Evolutionary conservation across 2,113 vertebrate species (phyloP).

Genomic region (Gavia stellata): DNA sequence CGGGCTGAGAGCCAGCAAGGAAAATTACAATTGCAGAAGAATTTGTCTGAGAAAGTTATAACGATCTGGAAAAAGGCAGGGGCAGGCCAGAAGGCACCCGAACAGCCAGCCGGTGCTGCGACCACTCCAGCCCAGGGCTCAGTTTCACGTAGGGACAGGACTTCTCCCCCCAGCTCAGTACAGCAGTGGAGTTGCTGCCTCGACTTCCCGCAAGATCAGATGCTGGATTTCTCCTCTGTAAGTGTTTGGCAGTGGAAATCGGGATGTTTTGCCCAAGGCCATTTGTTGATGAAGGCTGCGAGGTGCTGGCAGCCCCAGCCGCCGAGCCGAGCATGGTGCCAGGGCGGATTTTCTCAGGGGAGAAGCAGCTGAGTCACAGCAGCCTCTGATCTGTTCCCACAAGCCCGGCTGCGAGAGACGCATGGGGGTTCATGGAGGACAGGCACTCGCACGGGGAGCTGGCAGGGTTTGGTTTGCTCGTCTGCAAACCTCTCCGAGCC

Average conservation of each 20-base stretch:
- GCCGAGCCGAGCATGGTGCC: not conserved
- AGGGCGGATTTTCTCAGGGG: slow-evolving; percentile 35
- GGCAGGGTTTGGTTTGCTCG: not conserved
- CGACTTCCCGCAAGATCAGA: not conserved
- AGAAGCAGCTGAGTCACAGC: slow-evolving; percentile 52
- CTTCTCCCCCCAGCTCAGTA: not conserved
- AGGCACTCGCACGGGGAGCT: not conserved
- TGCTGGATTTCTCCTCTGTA: not conserved
- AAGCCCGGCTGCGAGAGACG: not conserved
- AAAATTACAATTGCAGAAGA: slow-evolving; percentile 23
- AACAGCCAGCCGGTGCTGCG: not conserved
- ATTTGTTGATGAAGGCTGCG: slow-evolving; percentile 22
- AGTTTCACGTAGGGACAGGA: not conserved
- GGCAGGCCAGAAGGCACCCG: not conserved
- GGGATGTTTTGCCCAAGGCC: slow-evolving; percentile 12
- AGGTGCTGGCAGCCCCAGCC: not conserved
- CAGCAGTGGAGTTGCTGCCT: not conserved
- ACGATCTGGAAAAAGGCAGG: not conserved
- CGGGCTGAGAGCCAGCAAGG: not conserved
- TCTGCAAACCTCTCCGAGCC: not conserved
- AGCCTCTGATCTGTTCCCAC: slow-evolving; percentile 16
- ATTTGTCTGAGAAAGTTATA: slow-evolving; percentile 34
- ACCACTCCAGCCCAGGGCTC: not conserved
- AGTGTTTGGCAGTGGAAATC: not conserved
- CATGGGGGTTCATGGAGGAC: not conserved